A percentile compares a stretch with the other conserved stretches of the same genome.
Conservation (phyloP, 2,113 vertebrate species). For the Phoxinus phoxinus region DNA sequence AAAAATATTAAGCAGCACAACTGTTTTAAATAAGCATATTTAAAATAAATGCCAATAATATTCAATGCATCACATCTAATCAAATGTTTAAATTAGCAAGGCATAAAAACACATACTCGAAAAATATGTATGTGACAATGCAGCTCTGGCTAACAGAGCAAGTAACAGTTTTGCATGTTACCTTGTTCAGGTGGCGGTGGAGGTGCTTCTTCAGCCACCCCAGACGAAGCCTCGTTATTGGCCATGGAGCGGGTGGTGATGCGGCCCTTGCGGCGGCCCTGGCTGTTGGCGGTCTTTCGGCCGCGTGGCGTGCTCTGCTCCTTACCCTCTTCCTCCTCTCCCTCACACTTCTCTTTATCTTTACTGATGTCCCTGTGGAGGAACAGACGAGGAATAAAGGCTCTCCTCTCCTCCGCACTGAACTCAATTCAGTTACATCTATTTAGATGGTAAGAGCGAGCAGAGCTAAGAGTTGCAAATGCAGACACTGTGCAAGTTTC, state of each 20-base stretch:
- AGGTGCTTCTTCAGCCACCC: conserved; percentile 85
- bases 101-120: not conserved
- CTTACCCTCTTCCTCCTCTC: conserved; percentile 93
- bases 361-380: conserved; percentile 88
- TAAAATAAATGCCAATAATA: not conserved
- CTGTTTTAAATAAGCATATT: too few species aligned
- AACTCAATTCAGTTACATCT: not conserved
- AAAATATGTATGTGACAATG: too few species aligned
- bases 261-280: conserved; percentile 93
- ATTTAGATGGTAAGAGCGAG: not conserved
- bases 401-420: not conserved
- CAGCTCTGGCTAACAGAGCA: too few species aligned
- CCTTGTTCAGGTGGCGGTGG: conserved; percentile 84
- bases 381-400: not conserved
- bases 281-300: conserved; percentile 97
- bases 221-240: conserved; percentile 88
- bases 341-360: conserved; percentile 96
- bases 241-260: conserved; percentile 99
- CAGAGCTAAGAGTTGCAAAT: not conserved
- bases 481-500: not conserved
- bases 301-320: conserved; percentile 91
- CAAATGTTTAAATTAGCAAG: not conserved
- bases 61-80: not conserved
- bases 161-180: conserved; percentile 64
- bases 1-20: too few species aligned